phyloP scores from a whole-genome alignment of 2,113 vertebrate species.

The Lipophrys pholis region DNA sequence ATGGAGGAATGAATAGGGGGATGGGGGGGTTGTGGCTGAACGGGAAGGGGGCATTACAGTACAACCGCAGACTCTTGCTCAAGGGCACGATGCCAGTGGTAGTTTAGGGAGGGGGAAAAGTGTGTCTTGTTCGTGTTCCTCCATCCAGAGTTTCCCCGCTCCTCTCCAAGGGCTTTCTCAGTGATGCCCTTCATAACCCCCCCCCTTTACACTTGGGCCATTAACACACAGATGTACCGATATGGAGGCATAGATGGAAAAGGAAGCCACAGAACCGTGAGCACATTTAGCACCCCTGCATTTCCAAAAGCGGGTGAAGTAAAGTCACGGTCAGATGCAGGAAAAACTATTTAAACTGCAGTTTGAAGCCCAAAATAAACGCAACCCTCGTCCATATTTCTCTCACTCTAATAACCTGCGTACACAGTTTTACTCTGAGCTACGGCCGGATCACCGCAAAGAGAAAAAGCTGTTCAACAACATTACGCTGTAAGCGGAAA shows the following conservation, averaged over 20 bases:
- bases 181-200: neutral
- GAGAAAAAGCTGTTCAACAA: constrained; percentile 58
- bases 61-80: constrained; percentile 58
- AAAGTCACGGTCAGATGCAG: constrained; percentile 7
- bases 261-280: neutral
- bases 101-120: constrained; percentile 15
- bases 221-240: neutral
- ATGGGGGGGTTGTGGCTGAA: constrained; percentile 53
- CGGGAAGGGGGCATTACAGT: constrained; percentile 16
- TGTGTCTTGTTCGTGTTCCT: constrained; percentile 30
- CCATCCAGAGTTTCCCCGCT: constrained; percentile 27
- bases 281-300: neutral
- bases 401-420: neutral
- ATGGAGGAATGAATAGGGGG: constrained; percentile 19
- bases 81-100: constrained; percentile 46
- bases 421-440: constrained; percentile 30
- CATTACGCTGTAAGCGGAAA: constrained; percentile 69
- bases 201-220: neutral
- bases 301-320: neutral
- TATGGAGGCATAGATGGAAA: neutral
- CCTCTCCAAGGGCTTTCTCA: neutral
- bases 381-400: neutral
- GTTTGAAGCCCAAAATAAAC: constrained; percentile 16
- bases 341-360: constrained; percentile 7
- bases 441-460: constrained; percentile 38